Evolutionary conservation across 1,140 invertebrate genomes (phyloP).

Genomic region (Aphidius ervi): DNA sequence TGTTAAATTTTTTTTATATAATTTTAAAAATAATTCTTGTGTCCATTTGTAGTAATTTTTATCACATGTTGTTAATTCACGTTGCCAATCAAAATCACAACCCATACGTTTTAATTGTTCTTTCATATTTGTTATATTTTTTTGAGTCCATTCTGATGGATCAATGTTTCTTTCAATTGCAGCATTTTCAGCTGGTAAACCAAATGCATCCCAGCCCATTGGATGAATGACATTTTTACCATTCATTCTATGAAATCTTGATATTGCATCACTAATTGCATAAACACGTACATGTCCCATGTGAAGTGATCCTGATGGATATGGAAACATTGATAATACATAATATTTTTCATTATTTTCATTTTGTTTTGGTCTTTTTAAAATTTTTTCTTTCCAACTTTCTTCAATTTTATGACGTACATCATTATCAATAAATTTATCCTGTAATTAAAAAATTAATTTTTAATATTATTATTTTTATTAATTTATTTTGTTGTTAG

Average conservation of each 20-base stretch:
- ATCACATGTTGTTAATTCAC: conserved; percentile 78
- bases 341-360: conserved; percentile 63
- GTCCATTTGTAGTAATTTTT: conserved; percentile 88
- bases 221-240: conserved; percentile 78
- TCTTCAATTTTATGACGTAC: conserved; percentile 67
- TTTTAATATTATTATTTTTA: too few species aligned
- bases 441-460: conserved; percentile 42
- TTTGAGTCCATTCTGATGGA: conserved; percentile 80
- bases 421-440: conserved; percentile 52
- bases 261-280: conserved; percentile 88
- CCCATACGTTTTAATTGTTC: conserved; percentile 77
- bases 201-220: conserved; percentile 99
- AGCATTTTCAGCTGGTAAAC: conserved; percentile 98
- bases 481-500: too few species aligned
- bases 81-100: conserved; percentile 91
- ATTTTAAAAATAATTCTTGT: conserved; percentile 88
- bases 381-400: conserved; percentile 64
- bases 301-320: conserved; percentile 94
- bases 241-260: conserved; percentile 79
- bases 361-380: conserved; percentile 38
- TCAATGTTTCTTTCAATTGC: conserved; percentile 79
- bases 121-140: conserved; percentile 90
- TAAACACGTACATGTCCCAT: conserved; percentile 99
- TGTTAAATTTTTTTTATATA: conserved; percentile 78
- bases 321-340: conserved; percentile 97